These are phyloP conservation scores for Cremastobaeus sp. DNA, from an alignment of 2,888 invertebrate species.

Conservation along the genomic window DNA sequence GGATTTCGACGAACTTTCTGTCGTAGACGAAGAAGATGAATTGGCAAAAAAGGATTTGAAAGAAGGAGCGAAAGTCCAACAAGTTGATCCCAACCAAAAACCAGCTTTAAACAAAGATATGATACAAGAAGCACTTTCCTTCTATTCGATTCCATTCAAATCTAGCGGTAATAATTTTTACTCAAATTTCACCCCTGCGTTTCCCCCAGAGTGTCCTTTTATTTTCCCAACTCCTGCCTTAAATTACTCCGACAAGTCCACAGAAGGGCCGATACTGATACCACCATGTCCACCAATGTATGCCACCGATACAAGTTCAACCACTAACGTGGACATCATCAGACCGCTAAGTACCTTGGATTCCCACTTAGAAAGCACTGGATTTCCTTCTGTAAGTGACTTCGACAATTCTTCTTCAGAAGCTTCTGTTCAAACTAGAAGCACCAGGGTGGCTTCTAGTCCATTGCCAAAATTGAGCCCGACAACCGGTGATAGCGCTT, in stretches of 20 bases:
- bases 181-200: conserved; percentile 62
- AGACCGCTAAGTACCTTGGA: conserved; percentile 5
- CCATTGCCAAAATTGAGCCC: conserved; percentile 30
- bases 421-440: conserved; percentile 53
- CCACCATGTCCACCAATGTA: conserved; percentile 66
- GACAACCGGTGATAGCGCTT: conserved; percentile 26
- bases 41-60: conserved; percentile 67
- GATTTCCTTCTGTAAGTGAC: conserved; percentile 48
- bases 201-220: conserved; percentile 69
- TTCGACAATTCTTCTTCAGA: conserved; percentile 55
- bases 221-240: conserved; percentile 66
- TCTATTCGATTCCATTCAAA: conserved; percentile 54
- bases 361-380: conserved; percentile 32
- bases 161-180: conserved; percentile 56
- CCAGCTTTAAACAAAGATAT: conserved; percentile 11
- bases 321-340: not conserved
- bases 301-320: conserved; percentile 39
- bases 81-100: not conserved
- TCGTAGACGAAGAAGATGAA: conserved; percentile 85
- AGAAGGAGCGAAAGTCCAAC: conserved; percentile 16
- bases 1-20: conserved; percentile 86
- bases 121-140: conserved; percentile 32
- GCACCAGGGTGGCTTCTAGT: conserved; percentile 50
- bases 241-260: conserved; percentile 33
- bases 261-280: conserved; percentile 55